Evolutionary conservation across 2,888 invertebrate species (phyloP).

Genomic region (Lasioglossum vierecki): DNA sequence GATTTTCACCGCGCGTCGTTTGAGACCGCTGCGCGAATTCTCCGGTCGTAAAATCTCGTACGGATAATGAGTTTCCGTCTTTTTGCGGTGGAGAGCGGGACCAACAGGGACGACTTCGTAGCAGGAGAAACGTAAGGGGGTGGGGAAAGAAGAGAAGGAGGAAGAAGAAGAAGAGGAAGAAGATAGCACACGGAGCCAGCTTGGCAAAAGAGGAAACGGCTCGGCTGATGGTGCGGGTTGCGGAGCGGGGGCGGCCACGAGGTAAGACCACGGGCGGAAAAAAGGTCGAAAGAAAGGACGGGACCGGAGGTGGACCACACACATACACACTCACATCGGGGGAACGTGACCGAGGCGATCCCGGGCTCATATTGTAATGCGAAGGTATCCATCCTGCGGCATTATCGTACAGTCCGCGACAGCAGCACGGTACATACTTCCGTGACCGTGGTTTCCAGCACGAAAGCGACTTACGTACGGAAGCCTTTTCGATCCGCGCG

Average conservation of each 20-base stretch:
- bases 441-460: slow-evolving; percentile 70
- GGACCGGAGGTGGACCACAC: slow-evolving; percentile 81
- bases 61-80: slow-evolving; percentile 77
- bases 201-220: slow-evolving; percentile 33
- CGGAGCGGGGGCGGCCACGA: neutral
- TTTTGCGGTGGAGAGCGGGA: slow-evolving; percentile 59
- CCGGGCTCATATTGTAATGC: slow-evolving; percentile 83
- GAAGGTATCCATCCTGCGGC: slow-evolving; percentile 77
- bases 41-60: slow-evolving; percentile 54
- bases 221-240: neutral
- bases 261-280: slow-evolving; percentile 45
- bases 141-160: no score
- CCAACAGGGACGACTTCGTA: slow-evolving; percentile 17
- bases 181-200: slow-evolving; percentile 10
- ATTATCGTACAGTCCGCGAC: slow-evolving; percentile 81
- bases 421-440: slow-evolving; percentile 74
- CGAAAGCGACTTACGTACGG: slow-evolving; percentile 48
- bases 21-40: slow-evolving; percentile 26
- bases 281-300: slow-evolving; percentile 58
- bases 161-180: neutral
- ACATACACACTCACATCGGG: slow-evolving; percentile 73
- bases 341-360: slow-evolving; percentile 82
- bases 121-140: neutral
- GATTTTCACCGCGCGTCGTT: slow-evolving; percentile 18
- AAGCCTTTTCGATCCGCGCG: slow-evolving; percentile 32